Evolutionary conservation across 2,888 invertebrate genomes (phyloP).

Genomic region (Dolichopus griseipennis): DNA sequence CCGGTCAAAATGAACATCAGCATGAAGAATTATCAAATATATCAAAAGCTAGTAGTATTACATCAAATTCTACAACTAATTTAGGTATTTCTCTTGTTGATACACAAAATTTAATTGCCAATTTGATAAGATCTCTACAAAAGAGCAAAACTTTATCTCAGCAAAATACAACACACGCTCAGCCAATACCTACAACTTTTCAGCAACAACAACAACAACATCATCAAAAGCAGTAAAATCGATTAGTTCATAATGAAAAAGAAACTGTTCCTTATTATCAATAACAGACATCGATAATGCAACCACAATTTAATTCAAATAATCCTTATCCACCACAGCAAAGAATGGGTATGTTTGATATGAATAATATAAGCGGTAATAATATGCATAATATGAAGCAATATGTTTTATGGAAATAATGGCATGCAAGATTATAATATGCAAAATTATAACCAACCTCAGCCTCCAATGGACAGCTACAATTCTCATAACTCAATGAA

Average conservation of each 20-base stretch:
- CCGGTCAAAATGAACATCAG: conserved; percentile 15
- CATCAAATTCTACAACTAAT: conserved; percentile 15
- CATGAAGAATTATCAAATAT: conserved; percentile 30
- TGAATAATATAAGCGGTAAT: not conserved
- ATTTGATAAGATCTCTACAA: conserved; percentile 52
- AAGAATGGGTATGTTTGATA: not conserved
- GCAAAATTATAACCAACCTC: not conserved
- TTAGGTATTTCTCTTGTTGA: conserved; percentile 45
- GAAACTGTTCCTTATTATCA: not conserved
- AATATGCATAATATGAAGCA: not conserved
- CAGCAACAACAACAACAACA: not conserved
- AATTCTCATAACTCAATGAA: not conserved
- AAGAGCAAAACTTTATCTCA: conserved; percentile 27
- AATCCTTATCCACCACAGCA: not conserved
- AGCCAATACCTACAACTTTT: not conserved
- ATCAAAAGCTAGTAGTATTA: conserved; percentile 29
- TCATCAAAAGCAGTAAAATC: not conserved
- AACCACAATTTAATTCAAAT: not conserved
- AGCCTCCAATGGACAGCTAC: not conserved
- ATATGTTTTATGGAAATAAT: not conserved
- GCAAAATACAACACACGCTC: not conserved
- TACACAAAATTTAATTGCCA: conserved; percentile 54
- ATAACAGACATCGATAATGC: not conserved
- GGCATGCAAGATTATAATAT: not conserved
- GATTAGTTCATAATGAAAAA: not conserved